Base-by-base conservation (phyloP, 2,888 invertebrate species). In the Andrena camellia region DNA sequence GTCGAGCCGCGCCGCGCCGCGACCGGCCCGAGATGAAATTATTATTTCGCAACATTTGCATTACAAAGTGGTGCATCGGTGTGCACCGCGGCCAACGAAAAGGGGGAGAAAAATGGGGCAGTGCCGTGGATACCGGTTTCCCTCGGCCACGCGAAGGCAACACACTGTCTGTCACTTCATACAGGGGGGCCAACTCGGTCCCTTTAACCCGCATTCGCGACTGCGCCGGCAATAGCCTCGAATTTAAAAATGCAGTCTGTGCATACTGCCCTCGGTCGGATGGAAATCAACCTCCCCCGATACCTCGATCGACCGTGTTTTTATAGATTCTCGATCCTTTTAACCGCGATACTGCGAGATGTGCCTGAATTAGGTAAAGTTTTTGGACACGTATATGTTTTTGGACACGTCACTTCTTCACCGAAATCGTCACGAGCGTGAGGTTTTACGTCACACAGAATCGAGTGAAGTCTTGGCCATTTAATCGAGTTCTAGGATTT, bases 31-130 rank as follows among this genome's bases (percentile, higher is more conserved):
- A 54, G 70, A 76, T 54, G 74, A 80, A 81, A 87, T 89, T 87
- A 87, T 88, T 89, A 88, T 88, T 89, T 89, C 77, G 89, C 78
- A 83, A 76, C 82, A 88, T 88, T 89, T 89, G 89, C 89, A 88
- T 88, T 81, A 88, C 89, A 88, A 87, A 87, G 88, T 82, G 81
- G 78, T 64, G 78, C 71, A 74, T 83, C 81, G 80, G 42, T 68
- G 54, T 59, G 60, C 71, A 52, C 26, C 64, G 42, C 42, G 80
- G 54, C 33, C 67, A 29, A 29, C 57, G 50, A 67, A 78, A 84
- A 78, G 77, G 78, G 42, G 69, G 62, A 77, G 82, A 88, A 86
- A 88, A 88, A 88, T 88, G 79, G 81, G 88, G 82, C 86, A 82
- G 82, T 31, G 59, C 57, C 62, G 74, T 33, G 78, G 81, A 85